phyloP scores from a whole-genome alignment of 1,140 invertebrate species.

The Macrotrachela quadricornifera region DNA sequence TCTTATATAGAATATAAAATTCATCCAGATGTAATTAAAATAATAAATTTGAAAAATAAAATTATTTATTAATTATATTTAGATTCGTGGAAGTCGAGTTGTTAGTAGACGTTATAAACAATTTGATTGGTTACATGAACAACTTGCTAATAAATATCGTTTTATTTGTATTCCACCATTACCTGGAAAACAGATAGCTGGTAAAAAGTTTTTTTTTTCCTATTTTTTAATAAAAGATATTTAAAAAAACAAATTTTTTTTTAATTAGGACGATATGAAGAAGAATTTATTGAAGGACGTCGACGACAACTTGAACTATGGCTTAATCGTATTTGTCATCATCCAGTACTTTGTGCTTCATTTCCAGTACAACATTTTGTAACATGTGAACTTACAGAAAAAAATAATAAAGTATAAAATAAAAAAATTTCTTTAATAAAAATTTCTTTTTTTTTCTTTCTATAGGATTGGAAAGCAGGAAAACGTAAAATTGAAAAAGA shows the following conservation, averaged over 20 bases:
- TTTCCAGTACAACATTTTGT: constrained; percentile 88
- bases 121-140: constrained; percentile 91
- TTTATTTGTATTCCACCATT: constrained; percentile 79
- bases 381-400: constrained; percentile 82
- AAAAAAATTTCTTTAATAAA: no score
- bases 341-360: constrained; percentile 70
- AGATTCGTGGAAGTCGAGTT: no score
- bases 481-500: constrained; percentile 86
- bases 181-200: constrained; percentile 87
- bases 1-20: no score
- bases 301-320: constrained; percentile 77
- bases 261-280: constrained; percentile 57
- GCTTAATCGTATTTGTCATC: constrained; percentile 78
- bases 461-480: constrained; percentile 63
- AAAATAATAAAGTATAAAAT: constrained; percentile 10
- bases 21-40: no score
- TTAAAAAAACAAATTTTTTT: no score
- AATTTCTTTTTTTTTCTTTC: no score
- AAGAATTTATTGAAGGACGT: constrained; percentile 79
- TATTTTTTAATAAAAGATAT: no score
- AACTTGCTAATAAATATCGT: constrained; percentile 73
- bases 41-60: no score
- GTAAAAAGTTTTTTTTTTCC: constrained; percentile 20
- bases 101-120: constrained; percentile 90
- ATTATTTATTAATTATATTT: no score